Evolutionary conservation across 1,140 invertebrate species (phyloP), one percentile per base, ranked within the genome.

Genomic region (Contarinia nasturtii): DNA sequence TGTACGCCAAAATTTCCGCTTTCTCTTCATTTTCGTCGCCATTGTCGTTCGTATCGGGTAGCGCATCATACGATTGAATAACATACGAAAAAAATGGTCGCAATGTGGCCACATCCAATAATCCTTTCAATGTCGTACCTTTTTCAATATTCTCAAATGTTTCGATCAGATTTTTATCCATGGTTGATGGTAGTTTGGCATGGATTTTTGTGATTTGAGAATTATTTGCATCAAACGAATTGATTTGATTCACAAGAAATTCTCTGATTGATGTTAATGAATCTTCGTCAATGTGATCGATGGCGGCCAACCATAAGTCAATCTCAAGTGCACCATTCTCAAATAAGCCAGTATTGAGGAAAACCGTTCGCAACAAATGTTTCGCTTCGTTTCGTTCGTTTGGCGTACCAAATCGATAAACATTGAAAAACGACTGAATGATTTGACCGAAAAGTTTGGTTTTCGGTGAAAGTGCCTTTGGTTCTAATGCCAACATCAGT

Each of bases 261-360:
- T 67, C 54, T 21, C 54, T 55, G 46, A 71, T 59, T 17, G 10
- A 11, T 2, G 22, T n/a, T 3, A 34, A 11, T 19, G 22, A 22
- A 46, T 63, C 63, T 18, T 64, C 51, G 19, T 67, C 52, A n/a
- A 57, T 54, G 10, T 55, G 54, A 10, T 53, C 49, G 0, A 63
- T 58, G 2, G 68, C 66, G 53, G 80, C 71, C 12, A 82, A 59
- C 70, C 80, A 75, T 47, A 82, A 66, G 55, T 79, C 68, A 33
- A 80, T 69, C 59, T 82, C 79, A 10, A 50, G 41, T 41, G 63
- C 60, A 53, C 67, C 72, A 21, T 65, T 68, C 55, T 77, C 70
- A 60, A 82, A 82, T 47, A 80, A 63, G 41, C 67, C 65, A 1
- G 72, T 74, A 34, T 68, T 71, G 51, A 64, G 69, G 22, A 83